Percentiles rank a stretch among this genome's conserved stretches.
These are phyloP conservation scores for Drosophila vallismaia DNA, from an alignment of 2,888 invertebrate genomes.

Conservation along the genomic window DNA sequence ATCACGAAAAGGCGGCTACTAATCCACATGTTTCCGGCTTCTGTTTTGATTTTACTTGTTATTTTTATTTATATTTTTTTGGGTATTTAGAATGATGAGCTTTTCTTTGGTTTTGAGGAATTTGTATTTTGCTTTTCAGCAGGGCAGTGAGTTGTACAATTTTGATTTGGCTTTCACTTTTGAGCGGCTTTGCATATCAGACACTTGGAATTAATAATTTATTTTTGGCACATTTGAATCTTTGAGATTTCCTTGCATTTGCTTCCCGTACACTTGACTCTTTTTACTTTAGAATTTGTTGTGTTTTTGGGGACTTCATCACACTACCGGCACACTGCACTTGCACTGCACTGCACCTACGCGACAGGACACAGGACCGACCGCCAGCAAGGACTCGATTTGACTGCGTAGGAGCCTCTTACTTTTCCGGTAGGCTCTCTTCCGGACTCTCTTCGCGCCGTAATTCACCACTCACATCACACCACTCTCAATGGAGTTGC, in stretches of 20 bases:
- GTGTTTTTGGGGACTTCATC: conserved; percentile 37
- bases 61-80: conserved; percentile 14
- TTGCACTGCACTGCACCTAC: conserved; percentile 41
- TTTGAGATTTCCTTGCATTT: conserved; percentile 8
- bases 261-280: not conserved
- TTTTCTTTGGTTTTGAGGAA: conserved; percentile 21
- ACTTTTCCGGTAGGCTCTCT: conserved; percentile 28
- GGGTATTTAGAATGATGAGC: conserved; percentile 3
- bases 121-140: conserved; percentile 9
- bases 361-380: conserved; percentile 60
- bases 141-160: conserved; percentile 33
- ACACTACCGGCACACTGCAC: conserved; percentile 37
- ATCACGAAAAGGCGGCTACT: conserved; percentile 83
- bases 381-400: conserved; percentile 64
- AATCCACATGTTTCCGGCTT: conserved; percentile 83
- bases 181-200: conserved; percentile 34
- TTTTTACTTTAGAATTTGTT: conserved; percentile 32
- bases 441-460: conserved; percentile 53
- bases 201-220: conserved; percentile 16
- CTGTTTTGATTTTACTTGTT: conserved; percentile 45
- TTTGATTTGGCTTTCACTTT: conserved; percentile 40
- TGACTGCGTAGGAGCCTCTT: conserved; percentile 65
- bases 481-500: conserved; percentile 45
- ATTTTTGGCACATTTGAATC: conserved; percentile 60
- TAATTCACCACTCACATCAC: conserved; percentile 60